phyloP scores from a whole-genome alignment of 2,888 invertebrate genomes.

The Eupithecia centaureata region DNA sequence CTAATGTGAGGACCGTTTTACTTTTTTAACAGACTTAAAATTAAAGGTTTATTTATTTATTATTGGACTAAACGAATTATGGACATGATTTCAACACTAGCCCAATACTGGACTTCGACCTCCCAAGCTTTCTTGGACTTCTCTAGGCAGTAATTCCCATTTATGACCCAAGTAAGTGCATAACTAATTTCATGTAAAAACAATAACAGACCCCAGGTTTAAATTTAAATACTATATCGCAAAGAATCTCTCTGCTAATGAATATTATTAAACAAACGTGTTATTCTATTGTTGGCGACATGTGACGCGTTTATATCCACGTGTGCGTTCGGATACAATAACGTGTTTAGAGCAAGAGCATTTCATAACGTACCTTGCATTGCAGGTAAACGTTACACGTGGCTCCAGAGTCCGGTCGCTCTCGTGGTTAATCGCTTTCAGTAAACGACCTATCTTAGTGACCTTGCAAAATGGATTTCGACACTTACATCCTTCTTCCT shows the following conservation, averaged over 20 bases:
- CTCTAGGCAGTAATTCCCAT: not conserved
- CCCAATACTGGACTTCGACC: not conserved
- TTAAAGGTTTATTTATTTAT: not conserved
- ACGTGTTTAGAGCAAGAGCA: constrained; percentile 26
- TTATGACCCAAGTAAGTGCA: not conserved
- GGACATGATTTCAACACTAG: not conserved
- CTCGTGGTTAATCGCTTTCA: constrained; percentile 1
- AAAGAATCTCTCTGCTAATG: not conserved
- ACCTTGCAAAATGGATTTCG: not conserved
- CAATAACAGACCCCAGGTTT: not conserved
- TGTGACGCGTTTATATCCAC: constrained; percentile 26
- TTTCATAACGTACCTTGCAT: constrained; percentile 14
- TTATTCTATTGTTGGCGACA: constrained; percentile 10
- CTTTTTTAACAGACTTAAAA: not conserved
- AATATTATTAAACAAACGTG: not conserved
- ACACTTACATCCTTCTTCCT: not conserved
- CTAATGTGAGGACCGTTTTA: constrained; percentile 12
- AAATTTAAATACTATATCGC: not conserved
- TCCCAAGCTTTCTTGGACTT: not conserved
- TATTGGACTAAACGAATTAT: too few species aligned
- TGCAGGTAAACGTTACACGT: constrained; percentile 3
- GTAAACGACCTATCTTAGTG: not conserved
- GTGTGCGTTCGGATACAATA: constrained; percentile 18
- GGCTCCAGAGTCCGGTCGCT: not conserved
- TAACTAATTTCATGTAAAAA: not conserved